Base-by-base conservation (phyloP, 2,888 invertebrate genomes). In the Notodonta ziczac region DNA sequence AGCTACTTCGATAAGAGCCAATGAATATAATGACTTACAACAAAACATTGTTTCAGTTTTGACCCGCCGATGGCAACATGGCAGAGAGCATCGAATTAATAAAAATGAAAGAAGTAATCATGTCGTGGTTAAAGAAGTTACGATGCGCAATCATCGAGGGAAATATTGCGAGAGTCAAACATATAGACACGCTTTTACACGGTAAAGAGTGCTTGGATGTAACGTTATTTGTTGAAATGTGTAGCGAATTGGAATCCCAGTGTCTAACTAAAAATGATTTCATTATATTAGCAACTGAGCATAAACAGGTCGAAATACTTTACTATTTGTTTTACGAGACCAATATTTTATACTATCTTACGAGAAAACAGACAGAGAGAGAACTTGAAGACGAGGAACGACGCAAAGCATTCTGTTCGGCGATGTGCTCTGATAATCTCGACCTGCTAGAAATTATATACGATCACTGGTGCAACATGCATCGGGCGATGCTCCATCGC, bases 381-480 rank as follows among this genome's bases (percentile, higher is more conserved):
- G 42, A 53, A 32, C 10, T 58, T n/a, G 62, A 63, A 14, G 50
- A 61, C 9, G 2, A 12, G 32, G 51, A 63, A 2, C 58, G 54
- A 55, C 56, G n/a, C 10, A 10, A 14, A 40, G 72, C 66, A 7
- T 58, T 72, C 16, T 39, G 51, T 14, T n/a, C 57, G 0, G 65
- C 67, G 8, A 53, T 72, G 8, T 3, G n/a, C 16, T 50, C 53
- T 0, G 12, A 61, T 32, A 35, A 50, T 24, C 53, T 60, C 12
- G n/a, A 32, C 24, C 59, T 72, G 48, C 54, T 67, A 12, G 73
- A 72, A 54, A 60, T 60, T 53, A 42, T 72, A 4, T 72, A 72
- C 51, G 60, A 70, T 51, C 64, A 65, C 42, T 72, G 65, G 70
- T 62, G 61, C 51, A 63, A 63, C 59, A 46, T 61, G 8, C 61